phyloP scores from a whole-genome alignment of 2,888 invertebrate genomes.

The Lasioglossum marginatum region DNA sequence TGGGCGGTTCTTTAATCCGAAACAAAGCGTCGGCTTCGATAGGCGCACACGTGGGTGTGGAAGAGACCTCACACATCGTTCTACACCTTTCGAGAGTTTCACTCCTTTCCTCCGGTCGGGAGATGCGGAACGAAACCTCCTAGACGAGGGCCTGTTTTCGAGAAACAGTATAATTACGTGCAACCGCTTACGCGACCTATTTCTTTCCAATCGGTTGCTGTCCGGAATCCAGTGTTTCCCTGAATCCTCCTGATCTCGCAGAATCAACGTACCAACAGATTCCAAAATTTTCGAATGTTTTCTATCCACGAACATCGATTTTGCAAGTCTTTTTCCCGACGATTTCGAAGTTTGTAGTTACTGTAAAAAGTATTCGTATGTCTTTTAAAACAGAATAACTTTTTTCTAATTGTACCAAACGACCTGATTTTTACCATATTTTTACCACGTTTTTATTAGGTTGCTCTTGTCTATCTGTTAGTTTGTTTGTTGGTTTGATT shows the following conservation, averaged over 20 bases:
- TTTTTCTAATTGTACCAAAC: too few relatives aligned
- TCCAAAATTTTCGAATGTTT: too few relatives aligned
- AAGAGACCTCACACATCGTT: conserved; percentile 76
- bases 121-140: conserved; percentile 52
- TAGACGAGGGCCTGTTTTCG: conserved; percentile 48
- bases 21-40: conserved; percentile 73
- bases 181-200: conserved; percentile 54
- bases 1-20: conserved; percentile 76
- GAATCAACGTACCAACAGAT: neutral
- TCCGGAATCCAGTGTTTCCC: conserved; percentile 36
- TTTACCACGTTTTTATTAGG: too few relatives aligned
- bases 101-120: conserved; percentile 49
- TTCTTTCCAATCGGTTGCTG: conserved; percentile 45
- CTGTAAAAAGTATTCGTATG: too few relatives aligned
- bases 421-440: too few relatives aligned
- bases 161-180: conserved; percentile 60
- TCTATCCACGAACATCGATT: neutral
- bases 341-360: too few relatives aligned
- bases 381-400: too few relatives aligned
- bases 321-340: neutral
- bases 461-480: too few relatives aligned
- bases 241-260: conserved; percentile 28
- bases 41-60: conserved; percentile 53
- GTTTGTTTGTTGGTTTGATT: too few relatives aligned
- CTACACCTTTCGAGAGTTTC: conserved; percentile 46